phyloP scores from a whole-genome alignment of 2,113 vertebrate species.

The Stictonetta naevosa region DNA sequence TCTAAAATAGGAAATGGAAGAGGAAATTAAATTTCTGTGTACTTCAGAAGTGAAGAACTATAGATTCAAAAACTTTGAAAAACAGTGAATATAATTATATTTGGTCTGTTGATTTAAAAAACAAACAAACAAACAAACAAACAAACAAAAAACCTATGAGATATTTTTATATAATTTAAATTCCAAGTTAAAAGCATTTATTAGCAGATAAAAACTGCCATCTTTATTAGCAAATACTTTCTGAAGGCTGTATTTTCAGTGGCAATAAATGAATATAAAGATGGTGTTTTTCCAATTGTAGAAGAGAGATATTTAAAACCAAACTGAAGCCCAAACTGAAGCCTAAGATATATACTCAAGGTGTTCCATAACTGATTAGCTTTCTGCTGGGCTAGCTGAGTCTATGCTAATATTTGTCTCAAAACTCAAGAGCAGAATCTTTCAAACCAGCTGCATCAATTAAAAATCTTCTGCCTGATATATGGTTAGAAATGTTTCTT shows the following conservation, averaged over 20 bases:
- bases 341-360: not conserved
- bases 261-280: not conserved
- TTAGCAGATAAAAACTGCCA: not conserved
- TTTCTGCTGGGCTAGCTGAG: not conserved
- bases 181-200: not conserved
- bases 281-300: not conserved
- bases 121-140: not conserved
- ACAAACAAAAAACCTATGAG: not conserved
- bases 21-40: conserved; percentile 32
- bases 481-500: not conserved
- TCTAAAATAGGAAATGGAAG: conserved; percentile 11
- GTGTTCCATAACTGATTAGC: not conserved
- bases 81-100: not conserved
- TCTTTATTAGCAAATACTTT: not conserved
- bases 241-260: not conserved
- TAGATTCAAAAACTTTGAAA: not conserved
- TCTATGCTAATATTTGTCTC: not conserved
- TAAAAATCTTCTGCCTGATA: not conserved
- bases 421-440: not conserved
- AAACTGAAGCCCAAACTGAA: not conserved
- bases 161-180: not conserved
- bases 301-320: not conserved
- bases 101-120: accelerated
- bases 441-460: not conserved
- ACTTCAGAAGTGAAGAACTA: not conserved